These are phyloP conservation scores for Sminthurinus signatus DNA, from an alignment of 1,140 invertebrate genomes.

Conservation along the genomic window DNA sequence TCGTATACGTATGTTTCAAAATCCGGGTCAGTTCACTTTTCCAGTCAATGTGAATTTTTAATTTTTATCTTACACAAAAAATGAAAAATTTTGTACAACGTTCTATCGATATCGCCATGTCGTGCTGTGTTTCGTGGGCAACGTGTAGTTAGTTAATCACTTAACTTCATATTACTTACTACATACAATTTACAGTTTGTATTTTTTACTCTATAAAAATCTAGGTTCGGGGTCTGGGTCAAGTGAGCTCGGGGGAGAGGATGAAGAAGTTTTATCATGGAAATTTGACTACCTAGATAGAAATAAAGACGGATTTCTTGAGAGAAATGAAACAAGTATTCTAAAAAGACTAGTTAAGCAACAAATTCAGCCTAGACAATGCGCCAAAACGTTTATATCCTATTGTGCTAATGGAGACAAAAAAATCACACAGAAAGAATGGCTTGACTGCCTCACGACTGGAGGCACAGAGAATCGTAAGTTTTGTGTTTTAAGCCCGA, in stretches of 20 bases:
- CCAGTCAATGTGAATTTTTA: background rate
- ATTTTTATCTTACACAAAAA: too few species aligned
- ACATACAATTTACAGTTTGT: too few species aligned
- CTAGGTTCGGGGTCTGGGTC: too few species aligned
- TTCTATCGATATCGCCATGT: too few species aligned
- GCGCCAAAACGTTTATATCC: slow-evolving; percentile 77
- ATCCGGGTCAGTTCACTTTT: background rate
- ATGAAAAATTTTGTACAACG: too few species aligned
- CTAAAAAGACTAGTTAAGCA: slow-evolving; percentile 72
- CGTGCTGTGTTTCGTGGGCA: too few species aligned
- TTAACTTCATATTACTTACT: too few species aligned
- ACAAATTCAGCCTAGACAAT: slow-evolving; percentile 76
- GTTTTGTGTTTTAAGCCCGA: slow-evolving; percentile 19
- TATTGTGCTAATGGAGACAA: slow-evolving; percentile 75
- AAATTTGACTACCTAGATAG: slow-evolving; percentile 76
- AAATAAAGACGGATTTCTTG: slow-evolving; percentile 65
- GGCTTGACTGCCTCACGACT: slow-evolving; percentile 70
- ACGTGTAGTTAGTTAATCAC: too few species aligned
- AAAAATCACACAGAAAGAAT: slow-evolving; percentile 65
- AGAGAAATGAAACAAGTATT: slow-evolving; percentile 70
- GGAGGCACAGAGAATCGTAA: slow-evolving; percentile 52
- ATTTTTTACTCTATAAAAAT: background rate
- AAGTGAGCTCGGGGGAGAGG: background rate
- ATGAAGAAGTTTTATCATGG: slow-evolving; percentile 63
- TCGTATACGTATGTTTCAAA: slow-evolving; percentile 38